Percentiles rank a stretch among this genome's conserved stretches.
Conservation (phyloP, 2,113 vertebrate genomes). For the Corythoichthys haematopterus region DNA sequence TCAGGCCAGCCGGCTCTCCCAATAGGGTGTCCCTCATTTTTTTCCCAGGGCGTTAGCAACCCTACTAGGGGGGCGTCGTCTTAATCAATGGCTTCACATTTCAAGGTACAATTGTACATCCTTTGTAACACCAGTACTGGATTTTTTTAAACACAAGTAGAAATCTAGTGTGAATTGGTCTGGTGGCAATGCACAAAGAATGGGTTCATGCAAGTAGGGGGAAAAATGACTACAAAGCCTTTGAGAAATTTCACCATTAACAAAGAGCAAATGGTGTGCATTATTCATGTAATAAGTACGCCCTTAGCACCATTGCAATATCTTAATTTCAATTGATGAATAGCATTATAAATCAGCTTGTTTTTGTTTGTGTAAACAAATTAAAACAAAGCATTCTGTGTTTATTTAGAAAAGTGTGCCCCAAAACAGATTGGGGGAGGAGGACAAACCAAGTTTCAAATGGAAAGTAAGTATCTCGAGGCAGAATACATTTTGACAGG, state of each 20-base stretch:
- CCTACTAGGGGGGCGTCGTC: no score
- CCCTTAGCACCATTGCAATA: not conserved
- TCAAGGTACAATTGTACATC: no score
- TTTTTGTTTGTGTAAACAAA: not conserved
- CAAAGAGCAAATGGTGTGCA: not conserved
- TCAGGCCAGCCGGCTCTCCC: no score
- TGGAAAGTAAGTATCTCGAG: not conserved
- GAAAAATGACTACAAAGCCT: not conserved
- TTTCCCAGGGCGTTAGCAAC: no score
- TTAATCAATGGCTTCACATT: no score
- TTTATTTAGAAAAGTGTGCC: conserved; percentile 7
- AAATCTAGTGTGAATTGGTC: no score
- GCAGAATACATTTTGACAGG: conserved; percentile 33
- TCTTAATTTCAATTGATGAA: not conserved
- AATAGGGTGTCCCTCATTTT: no score
- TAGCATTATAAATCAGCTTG: not conserved
- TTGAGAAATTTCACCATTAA: not conserved
- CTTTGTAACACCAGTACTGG: no score
- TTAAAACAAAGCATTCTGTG: not conserved
- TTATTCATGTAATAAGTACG: not conserved
- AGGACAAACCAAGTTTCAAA: not conserved
- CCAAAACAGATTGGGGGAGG: not conserved
- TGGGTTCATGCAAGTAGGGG: not conserved
- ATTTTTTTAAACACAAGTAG: no score
- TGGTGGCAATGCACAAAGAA: no score